These are phyloP conservation scores for Metellina segmentata DNA, from an alignment of 2,888 invertebrate genomes.

Conservation along the genomic window DNA sequence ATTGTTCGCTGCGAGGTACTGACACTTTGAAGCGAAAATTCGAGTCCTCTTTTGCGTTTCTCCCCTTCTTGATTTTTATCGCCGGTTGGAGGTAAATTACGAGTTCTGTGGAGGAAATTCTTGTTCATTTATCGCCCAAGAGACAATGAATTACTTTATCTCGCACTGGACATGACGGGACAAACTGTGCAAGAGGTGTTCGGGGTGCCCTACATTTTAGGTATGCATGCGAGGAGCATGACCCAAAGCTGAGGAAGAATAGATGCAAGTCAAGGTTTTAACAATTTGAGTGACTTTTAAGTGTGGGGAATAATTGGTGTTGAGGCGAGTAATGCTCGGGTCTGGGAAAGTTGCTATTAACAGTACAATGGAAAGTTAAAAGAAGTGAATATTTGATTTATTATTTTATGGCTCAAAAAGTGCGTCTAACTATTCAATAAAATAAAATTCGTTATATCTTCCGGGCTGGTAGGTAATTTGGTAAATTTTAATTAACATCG, in stretches of 20 bases:
- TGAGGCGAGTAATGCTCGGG: too few relatives aligned
- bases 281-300: background rate
- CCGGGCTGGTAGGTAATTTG: too few relatives aligned
- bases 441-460: too few relatives aligned
- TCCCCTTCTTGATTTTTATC: slow-evolving; percentile 21
- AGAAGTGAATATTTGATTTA: too few relatives aligned
- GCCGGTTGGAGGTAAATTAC: background rate
- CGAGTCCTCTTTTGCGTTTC: slow-evolving; percentile 9
- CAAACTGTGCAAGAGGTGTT: slow-evolving; percentile 24
- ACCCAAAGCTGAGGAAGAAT: background rate
- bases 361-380: too few relatives aligned
- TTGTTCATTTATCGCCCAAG: slow-evolving; percentile 10
- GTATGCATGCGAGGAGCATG: slow-evolving; percentile 17
- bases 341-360: too few relatives aligned
- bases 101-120: slow-evolving; percentile 8
- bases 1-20: slow-evolving; percentile 20
- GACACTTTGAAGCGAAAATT: slow-evolving; percentile 27
- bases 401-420: too few relatives aligned
- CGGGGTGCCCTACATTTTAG: slow-evolving; percentile 28
- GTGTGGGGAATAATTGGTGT: background rate
- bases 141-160: slow-evolving; percentile 51
- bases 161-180: slow-evolving; percentile 1
- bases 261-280: slow-evolving; percentile 13
- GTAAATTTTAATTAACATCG: too few relatives aligned
- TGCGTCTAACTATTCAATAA: too few relatives aligned